Conservation (phyloP, 2,113 vertebrate species). For the Periophthalmodon schlosseri region DNA sequence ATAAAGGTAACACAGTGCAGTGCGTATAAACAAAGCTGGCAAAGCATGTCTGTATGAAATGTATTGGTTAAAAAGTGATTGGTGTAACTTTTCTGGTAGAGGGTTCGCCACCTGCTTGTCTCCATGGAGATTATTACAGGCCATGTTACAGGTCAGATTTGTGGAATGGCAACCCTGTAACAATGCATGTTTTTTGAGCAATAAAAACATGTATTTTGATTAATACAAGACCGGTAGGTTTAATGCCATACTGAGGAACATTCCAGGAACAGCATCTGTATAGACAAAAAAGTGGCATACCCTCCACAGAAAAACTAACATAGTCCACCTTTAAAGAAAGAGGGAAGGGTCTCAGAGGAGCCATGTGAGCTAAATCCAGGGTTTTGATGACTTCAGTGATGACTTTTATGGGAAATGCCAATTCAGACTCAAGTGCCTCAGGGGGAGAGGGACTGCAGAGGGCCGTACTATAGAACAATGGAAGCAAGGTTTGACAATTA, state of each 20-base stretch:
- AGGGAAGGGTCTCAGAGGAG: constrained; percentile 19
- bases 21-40: not conserved
- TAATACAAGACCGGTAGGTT: no score
- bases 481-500: not conserved
- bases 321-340: not conserved
- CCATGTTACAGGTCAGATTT: no score
- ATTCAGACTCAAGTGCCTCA: constrained; percentile 11
- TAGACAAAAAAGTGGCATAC: no score
- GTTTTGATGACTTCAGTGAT: constrained; percentile 37
- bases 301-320: no score
- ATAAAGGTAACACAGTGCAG: not conserved
- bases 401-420: constrained; percentile 30
- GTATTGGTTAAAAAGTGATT: not conserved
- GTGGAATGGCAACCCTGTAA: no score
- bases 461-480: not conserved
- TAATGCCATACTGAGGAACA: no score
- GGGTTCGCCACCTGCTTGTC: no score
- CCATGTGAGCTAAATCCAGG: constrained; percentile 11
- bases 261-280: no score
- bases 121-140: no score
- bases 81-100: no score
- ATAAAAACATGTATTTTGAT: no score
- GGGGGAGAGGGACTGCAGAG: constrained; percentile 28
- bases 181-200: no score
- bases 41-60: not conserved